phyloP scores from a whole-genome alignment of 2,888 invertebrate genomes.

The Antheraea assamensis region DNA sequence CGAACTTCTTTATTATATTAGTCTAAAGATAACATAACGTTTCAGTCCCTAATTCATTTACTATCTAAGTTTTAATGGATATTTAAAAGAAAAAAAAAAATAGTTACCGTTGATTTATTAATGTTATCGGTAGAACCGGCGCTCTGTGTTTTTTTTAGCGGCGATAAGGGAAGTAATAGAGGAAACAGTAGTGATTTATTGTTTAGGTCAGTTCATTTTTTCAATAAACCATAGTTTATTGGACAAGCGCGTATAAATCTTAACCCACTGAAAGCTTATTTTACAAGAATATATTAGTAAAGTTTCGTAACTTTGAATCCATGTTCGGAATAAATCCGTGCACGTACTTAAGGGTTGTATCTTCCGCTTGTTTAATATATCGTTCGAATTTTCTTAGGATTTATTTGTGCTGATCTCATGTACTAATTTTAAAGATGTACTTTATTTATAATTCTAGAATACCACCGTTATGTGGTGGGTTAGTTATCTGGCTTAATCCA shows the following conservation, averaged over 20 bases:
- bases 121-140: slow-evolving; percentile 56
- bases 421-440: background rate
- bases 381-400: background rate
- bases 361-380: background rate
- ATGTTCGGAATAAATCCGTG: slow-evolving; percentile 3
- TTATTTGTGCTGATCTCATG: background rate
- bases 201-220: slow-evolving; percentile 50
- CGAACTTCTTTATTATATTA: slow-evolving; percentile 22
- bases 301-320: slow-evolving; percentile 4
- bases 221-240: slow-evolving; percentile 47
- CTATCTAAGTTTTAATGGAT: slow-evolving; percentile 58
- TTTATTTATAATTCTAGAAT: no score
- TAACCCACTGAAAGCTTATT: slow-evolving; percentile 13
- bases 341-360: slow-evolving; percentile 8
- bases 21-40: slow-evolving; percentile 21
- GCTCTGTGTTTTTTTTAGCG: slow-evolving; percentile 55
- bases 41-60: slow-evolving; percentile 52
- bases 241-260: slow-evolving; percentile 19
- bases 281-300: slow-evolving; percentile 8
- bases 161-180: slow-evolving; percentile 71
- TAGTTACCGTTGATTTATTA: slow-evolving; percentile 59
- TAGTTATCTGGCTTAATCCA: no score
- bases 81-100: slow-evolving; percentile 47
- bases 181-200: slow-evolving; percentile 57
- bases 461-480: no score